Evolutionary conservation across 2,113 vertebrate species (phyloP), one percentile per base, ranked within the genome.

Genomic region (Shinisaurus crocodilurus): DNA sequence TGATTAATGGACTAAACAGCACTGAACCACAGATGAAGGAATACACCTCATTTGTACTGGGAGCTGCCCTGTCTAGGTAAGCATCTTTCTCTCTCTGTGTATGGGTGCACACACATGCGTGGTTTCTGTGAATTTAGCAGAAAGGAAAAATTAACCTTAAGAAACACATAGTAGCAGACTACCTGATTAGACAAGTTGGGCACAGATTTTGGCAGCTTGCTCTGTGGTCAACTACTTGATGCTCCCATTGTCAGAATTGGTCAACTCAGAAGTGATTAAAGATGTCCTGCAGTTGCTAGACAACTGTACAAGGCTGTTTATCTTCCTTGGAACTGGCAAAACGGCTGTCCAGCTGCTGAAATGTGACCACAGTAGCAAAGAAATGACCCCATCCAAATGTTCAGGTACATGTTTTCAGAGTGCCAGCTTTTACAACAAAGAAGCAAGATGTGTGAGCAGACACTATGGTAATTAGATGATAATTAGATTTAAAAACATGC

Each of bases 61-160:
- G 99, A 70, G 98, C 99, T 0, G 98, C 99, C 0, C 93, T 98
- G 87, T 97, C 99, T 94, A 98, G 98, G 99, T 99, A 94, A 97
- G 95, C 43, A 34, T 43, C 2, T 37, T n/a, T n/a, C n/a, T n/a
- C n/a, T n/a, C n/a, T n/a, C n/a, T n/a, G n/a, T n/a, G n/a, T n/a
- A n/a, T n/a, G n/a, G n/a, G 1, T 6, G 25, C 9, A 5, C 63
- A 37, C 32, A 37, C 15, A 27, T 48, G 63, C 40, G 7, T 40
- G 40, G 65, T 20, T 29, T 60, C 40, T 54, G 45, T 40, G 74
- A 69, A 82, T 43, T 48, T 48, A 50, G 23, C 3, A 6, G 27
- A 1, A 77, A 54, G 2, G 48, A 70, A 90, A 40, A 32, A 79
- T 37, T 70, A 69, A 57, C 63, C 63, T 54, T 23, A 85, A 69